These are phyloP conservation scores for Microplitis manilae DNA, from an alignment of 2,888 invertebrate species.

Conservation along the genomic window DNA sequence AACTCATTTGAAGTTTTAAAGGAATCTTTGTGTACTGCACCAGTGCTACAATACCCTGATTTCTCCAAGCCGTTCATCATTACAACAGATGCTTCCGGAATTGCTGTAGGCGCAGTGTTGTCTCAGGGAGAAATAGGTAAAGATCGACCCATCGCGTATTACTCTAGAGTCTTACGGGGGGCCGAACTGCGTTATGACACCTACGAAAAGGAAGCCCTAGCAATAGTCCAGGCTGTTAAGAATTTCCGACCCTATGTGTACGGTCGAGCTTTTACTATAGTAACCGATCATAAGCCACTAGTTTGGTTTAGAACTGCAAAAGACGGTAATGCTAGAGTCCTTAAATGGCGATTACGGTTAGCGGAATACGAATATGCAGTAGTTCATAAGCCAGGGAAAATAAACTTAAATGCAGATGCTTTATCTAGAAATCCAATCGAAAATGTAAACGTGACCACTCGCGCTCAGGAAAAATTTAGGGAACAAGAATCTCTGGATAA, in stretches of 20 bases:
- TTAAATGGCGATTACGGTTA: conserved; percentile 16
- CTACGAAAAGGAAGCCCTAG: conserved; percentile 32
- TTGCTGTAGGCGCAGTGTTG: conserved; percentile 29
- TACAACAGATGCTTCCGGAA: neutral
- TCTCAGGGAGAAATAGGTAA: conserved; percentile 25
- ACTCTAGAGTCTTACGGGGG: neutral
- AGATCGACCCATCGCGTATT: conserved; percentile 24
- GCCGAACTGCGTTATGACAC: conserved; percentile 30
- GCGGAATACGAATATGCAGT: neutral
- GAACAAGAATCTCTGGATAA: neutral
- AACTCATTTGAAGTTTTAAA: neutral
- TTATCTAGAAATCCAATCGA: conserved; percentile 29
- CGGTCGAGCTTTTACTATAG: conserved; percentile 28
- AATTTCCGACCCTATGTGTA: conserved; percentile 38
- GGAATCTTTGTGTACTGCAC: conserved; percentile 26
- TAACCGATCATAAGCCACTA: conserved; percentile 38
- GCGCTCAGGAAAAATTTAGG: neutral
- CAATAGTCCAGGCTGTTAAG: conserved; percentile 19
- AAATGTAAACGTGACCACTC: conserved; percentile 7
- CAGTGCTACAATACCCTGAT: conserved; percentile 39
- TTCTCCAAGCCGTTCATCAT: conserved; percentile 20
- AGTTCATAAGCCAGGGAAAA: conserved; percentile 3
- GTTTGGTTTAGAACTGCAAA: conserved; percentile 21
- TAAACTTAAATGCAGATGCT: conserved; percentile 30
- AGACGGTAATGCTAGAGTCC: conserved; percentile 8